phyloP scores from a whole-genome alignment of 2,888 invertebrate genomes.

The Panopea generosa region DNA sequence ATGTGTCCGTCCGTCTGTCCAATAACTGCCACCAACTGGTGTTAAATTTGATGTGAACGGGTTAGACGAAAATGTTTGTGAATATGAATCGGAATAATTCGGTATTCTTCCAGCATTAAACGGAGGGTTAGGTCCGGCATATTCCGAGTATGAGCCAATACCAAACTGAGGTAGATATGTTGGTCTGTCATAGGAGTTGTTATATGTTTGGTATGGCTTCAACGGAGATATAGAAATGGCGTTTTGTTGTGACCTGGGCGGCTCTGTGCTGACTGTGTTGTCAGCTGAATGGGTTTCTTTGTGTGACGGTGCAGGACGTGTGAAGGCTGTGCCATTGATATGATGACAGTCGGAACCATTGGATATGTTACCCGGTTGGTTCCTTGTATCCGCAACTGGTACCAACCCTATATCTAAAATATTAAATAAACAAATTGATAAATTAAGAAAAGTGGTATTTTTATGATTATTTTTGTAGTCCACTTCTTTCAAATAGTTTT shows the following conservation, averaged over 20 bases:
- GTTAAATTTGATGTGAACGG: conserved; percentile 65
- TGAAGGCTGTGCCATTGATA: conserved; percentile 61
- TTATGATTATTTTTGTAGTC: too few species aligned
- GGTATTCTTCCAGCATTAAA: conserved; percentile 61
- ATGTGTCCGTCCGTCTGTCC: conserved; percentile 68
- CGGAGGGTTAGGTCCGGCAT: conserved; percentile 63
- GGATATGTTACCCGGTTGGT: too few species aligned
- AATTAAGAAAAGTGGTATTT: too few species aligned
- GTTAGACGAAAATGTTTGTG: conserved; percentile 65
- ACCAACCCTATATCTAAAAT: too few species aligned
- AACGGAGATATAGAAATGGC: conserved; percentile 66
- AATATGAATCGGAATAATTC: conserved; percentile 65
- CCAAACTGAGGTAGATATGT: conserved; percentile 75
- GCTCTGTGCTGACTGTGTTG: conserved; percentile 6
- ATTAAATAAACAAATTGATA: too few species aligned
- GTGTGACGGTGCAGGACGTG: conserved; percentile 65
- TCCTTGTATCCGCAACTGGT: too few species aligned
- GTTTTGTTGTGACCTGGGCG: conserved; percentile 23
- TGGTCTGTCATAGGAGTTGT: conserved; percentile 66
- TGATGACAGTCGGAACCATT: neutral
- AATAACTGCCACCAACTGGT: conserved; percentile 65
- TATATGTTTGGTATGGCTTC: conserved; percentile 68
- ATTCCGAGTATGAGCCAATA: conserved; percentile 74
- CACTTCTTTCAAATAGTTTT: too few species aligned
- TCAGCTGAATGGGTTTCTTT: conserved; percentile 32